Conservation (phyloP, 1,140 invertebrate species). For the Hyles euphorbiae region DNA sequence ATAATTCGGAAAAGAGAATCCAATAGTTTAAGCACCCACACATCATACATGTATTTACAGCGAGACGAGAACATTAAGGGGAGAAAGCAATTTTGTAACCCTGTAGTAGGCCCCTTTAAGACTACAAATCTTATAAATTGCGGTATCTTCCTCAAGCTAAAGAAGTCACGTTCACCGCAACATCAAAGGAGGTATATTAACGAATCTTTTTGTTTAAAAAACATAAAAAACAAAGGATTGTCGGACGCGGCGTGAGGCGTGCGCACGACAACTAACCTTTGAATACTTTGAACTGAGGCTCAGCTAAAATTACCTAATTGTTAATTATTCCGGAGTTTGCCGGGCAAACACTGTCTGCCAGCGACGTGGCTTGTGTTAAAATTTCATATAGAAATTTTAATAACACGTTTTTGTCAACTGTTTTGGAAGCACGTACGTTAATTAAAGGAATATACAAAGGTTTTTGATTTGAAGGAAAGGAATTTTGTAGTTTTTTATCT, state of each 20-base stretch:
- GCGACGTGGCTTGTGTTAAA: constrained; percentile 3
- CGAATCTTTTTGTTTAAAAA: too few species aligned
- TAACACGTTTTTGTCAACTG: constrained; percentile 1
- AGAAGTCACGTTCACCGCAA: too few species aligned
- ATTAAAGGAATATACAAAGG: neutral
- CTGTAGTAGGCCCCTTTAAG: too few species aligned
- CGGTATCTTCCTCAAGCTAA: too few species aligned
- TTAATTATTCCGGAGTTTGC: constrained; percentile 10
- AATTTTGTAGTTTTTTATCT: neutral
- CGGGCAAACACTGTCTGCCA: constrained; percentile 6
- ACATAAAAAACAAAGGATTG: neutral
- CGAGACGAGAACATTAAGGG: too few species aligned
- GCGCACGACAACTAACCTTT: constrained; percentile 6
- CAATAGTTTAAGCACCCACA: too few species aligned
- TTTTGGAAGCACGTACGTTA: neutral
- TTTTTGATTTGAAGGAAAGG: neutral
- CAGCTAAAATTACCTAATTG: constrained; percentile 10
- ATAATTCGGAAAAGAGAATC: neutral
- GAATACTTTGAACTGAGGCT: constrained; percentile 6
- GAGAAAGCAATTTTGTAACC: too few species aligned
- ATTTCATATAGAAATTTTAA: constrained; percentile 5
- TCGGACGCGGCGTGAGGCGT: constrained; percentile 2
- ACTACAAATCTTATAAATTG: too few species aligned
- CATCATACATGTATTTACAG: too few species aligned
- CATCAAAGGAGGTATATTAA: too few species aligned